Evolutionary conservation across 2,113 vertebrate species (phyloP).

Genomic region (Actenoides hombroni): DNA sequence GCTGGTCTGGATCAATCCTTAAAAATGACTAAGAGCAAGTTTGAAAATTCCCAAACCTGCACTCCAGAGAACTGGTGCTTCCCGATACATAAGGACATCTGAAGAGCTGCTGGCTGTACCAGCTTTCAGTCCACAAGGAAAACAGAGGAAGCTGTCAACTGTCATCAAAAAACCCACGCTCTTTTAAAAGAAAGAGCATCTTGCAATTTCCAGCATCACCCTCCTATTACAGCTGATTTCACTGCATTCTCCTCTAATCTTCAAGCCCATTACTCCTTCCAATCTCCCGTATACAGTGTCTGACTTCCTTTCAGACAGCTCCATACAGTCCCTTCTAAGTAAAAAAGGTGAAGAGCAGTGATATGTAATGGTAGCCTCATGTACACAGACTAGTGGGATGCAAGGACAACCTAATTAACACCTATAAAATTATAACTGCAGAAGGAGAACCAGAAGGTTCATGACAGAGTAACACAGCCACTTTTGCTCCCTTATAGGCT

Average conservation of each 20-base stretch:
- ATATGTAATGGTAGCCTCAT: neutral
- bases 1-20: neutral
- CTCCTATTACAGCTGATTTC: neutral
- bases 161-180: neutral
- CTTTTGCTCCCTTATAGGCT: neutral
- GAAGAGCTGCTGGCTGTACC: neutral
- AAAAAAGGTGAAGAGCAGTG: neutral
- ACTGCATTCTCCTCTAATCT: neutral
- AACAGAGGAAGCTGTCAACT: neutral
- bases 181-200: neutral
- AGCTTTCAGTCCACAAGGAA: neutral
- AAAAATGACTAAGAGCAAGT: neutral
- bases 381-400: neutral
- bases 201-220: neutral
- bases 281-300: fast-evolving
- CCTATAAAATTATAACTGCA: neutral
- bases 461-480: neutral
- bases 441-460: neutral
- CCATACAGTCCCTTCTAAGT: neutral
- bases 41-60: neutral
- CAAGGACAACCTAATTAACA: neutral
- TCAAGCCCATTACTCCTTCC: neutral
- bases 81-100: neutral
- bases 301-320: neutral
- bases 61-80: neutral